A percentile compares a stretch with the other conserved stretches of the same genome.
phyloP scores from a whole-genome alignment of 1,140 invertebrate species.

The Trissolcus basalis region DNA sequence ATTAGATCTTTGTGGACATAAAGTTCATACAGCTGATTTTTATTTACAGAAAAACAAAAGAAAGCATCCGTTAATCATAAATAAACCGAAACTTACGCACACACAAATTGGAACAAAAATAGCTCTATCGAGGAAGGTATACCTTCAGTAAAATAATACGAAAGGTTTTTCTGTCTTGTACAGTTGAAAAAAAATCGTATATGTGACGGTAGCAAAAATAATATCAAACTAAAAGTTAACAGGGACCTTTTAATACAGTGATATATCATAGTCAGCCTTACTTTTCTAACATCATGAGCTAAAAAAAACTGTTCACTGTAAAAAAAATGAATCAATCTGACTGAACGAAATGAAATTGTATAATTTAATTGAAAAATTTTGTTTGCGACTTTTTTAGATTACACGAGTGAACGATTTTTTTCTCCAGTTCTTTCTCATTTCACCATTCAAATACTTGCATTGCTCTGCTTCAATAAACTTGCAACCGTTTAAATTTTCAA shows the following conservation, averaged over 20 bases:
- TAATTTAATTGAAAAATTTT: too few species aligned
- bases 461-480: slow-evolving; percentile 18
- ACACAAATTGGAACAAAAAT: slow-evolving; percentile 12
- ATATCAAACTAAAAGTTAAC: not conserved
- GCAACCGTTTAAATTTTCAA: slow-evolving; percentile 30
- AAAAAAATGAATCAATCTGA: too few species aligned
- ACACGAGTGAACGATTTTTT: not conserved
- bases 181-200: not conserved
- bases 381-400: not conserved
- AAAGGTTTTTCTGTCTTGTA: not conserved
- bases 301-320: not conserved
- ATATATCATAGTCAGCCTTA: slow-evolving; percentile 33
- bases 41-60: slow-evolving; percentile 27
- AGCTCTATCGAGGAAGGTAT: too few species aligned
- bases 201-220: not conserved
- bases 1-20: slow-evolving; percentile 9
- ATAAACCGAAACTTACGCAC: slow-evolving; percentile 25
- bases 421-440: not conserved
- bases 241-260: slow-evolving; percentile 1
- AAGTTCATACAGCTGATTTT: slow-evolving; percentile 17
- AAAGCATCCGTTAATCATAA: slow-evolving; percentile 33
- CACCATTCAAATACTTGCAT: slow-evolving; percentile 23
- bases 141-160: slow-evolving; percentile 9
- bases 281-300: slow-evolving; percentile 4
- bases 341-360: too few species aligned